phyloP scores from a whole-genome alignment of 2,113 vertebrate genomes.

The Elephantulus edwardii region DNA sequence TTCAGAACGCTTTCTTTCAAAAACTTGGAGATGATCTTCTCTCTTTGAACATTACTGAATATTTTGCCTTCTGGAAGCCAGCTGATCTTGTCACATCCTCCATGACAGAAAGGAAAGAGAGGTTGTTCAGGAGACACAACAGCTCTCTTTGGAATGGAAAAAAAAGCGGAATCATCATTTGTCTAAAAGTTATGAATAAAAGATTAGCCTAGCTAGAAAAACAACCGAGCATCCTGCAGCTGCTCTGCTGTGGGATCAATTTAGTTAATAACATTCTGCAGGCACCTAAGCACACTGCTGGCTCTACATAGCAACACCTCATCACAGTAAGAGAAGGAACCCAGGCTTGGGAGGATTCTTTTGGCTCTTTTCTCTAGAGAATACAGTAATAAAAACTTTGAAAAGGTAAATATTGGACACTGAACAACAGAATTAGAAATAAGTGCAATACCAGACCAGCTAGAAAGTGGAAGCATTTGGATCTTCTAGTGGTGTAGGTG shows the following conservation, averaged over 20 bases:
- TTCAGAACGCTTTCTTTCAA: constrained; percentile 46
- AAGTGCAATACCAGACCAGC: neutral
- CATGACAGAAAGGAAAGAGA: neutral
- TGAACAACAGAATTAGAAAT: neutral
- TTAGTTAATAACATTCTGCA: neutral
- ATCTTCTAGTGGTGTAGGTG: neutral
- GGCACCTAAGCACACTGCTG: neutral
- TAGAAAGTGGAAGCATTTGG: neutral
- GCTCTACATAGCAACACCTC: neutral
- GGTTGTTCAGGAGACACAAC: neutral
- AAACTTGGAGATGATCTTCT: constrained; percentile 55
- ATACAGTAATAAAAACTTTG: neutral
- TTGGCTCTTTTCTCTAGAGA: neutral
- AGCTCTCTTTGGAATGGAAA: constrained; percentile 52
- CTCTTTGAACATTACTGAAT: constrained; percentile 49
- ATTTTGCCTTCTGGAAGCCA: constrained; percentile 56
- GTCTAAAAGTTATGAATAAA: neutral
- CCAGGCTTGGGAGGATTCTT: neutral
- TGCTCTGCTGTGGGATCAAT: neutral
- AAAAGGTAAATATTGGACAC: neutral
- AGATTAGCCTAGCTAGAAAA: constrained; percentile 11
- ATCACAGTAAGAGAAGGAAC: neutral
- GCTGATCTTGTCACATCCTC: neutral
- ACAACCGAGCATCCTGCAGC: neutral
- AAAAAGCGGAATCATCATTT: neutral